These are phyloP conservation scores for Ctena decussata DNA, from an alignment of 2,888 invertebrate genomes.

Conservation along the genomic window DNA sequence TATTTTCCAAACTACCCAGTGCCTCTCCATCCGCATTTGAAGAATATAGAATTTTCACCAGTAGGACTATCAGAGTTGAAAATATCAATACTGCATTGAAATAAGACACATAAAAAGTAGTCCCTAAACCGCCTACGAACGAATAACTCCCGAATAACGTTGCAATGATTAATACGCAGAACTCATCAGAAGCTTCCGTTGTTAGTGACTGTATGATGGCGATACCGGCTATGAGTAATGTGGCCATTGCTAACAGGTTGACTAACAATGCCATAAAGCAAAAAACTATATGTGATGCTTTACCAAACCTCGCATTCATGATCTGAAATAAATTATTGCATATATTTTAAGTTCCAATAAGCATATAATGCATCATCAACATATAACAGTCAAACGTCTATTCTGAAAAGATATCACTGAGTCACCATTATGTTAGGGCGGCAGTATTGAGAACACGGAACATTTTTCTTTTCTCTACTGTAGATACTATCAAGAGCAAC, in stretches of 20 bases:
- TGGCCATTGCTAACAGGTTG: constrained; percentile 78
- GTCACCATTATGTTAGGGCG: too few relatives aligned
- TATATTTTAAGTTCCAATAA: too few relatives aligned
- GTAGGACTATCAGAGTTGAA: constrained; percentile 72
- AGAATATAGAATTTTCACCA: constrained; percentile 72
- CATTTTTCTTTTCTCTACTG: too few relatives aligned
- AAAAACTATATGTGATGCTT: constrained; percentile 77
- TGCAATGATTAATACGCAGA: constrained; percentile 80
- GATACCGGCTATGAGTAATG: constrained; percentile 76
- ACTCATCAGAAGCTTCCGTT: constrained; percentile 77
- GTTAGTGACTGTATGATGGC: constrained; percentile 77
- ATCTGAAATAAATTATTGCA: constrained; percentile 70
- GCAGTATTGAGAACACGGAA: too few relatives aligned
- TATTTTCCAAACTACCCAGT: constrained; percentile 65
- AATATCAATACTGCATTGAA: constrained; percentile 81
- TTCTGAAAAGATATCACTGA: too few relatives aligned
- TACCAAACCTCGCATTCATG: constrained; percentile 80
- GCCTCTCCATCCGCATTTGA: constrained; percentile 46
- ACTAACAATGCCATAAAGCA: constrained; percentile 79
- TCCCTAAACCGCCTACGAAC: constrained; percentile 81
- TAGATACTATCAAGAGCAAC: too few relatives aligned
- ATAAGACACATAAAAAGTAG: constrained; percentile 85
- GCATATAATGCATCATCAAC: too few relatives aligned
- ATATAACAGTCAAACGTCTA: too few relatives aligned
- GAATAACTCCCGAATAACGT: constrained; percentile 80